A percentile compares a stretch with the other conserved stretches of the same genome.
phyloP scores from a whole-genome alignment of 2,888 invertebrate species.

The Taenaris catops region DNA sequence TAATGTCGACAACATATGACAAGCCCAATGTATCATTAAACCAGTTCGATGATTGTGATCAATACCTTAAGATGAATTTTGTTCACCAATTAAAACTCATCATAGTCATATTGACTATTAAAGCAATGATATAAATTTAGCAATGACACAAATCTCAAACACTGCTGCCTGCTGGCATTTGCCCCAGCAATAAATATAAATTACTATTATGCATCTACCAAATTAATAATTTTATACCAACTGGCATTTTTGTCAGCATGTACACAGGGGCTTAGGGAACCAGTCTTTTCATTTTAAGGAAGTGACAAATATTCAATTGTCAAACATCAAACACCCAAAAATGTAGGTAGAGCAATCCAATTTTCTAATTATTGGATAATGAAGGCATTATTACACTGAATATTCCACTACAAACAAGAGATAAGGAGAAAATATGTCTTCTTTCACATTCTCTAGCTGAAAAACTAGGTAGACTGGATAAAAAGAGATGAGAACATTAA shows the following conservation, averaged over 20 bases:
- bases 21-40: constrained; percentile 60
- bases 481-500: too few species aligned
- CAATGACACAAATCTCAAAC: constrained; percentile 47
- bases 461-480: too few species aligned
- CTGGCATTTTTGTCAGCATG: constrained; percentile 29
- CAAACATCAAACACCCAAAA: constrained; percentile 8
- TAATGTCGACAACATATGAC: too few species aligned
- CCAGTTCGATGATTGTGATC: constrained; percentile 58
- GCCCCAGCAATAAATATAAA: constrained; percentile 35
- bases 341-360: constrained; percentile 6
- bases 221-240: constrained; percentile 45
- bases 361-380: too few species aligned
- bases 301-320: constrained; percentile 7
- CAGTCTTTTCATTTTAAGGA: constrained; percentile 12
- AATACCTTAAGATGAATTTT: constrained; percentile 30
- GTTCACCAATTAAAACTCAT: constrained; percentile 36
- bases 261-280: constrained; percentile 11
- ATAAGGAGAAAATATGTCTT: too few species aligned
- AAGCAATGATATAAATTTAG: constrained; percentile 38
- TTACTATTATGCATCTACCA: constrained; percentile 46
- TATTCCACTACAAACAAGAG: too few species aligned
- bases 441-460: too few species aligned
- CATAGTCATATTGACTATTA: constrained; percentile 25
- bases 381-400: too few species aligned
- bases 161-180: constrained; percentile 42